phyloP scores from a whole-genome alignment of 2,113 vertebrate genomes.

The Limanda limanda region DNA sequence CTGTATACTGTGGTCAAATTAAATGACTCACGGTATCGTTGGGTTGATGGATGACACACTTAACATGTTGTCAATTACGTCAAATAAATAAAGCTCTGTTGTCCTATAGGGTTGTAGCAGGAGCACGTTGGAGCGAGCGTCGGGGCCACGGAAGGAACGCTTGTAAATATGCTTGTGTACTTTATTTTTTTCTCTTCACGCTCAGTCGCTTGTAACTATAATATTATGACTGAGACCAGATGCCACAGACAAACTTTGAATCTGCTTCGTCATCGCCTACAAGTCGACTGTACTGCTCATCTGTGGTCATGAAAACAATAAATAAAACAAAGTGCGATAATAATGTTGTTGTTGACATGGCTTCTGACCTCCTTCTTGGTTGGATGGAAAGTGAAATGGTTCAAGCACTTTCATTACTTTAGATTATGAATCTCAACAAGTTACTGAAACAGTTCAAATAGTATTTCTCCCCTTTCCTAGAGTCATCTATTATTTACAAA shows the following conservation, averaged over 20 bases:
- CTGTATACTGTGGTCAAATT: slow-evolving; percentile 32
- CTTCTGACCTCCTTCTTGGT: background rate
- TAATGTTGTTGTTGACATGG: background rate
- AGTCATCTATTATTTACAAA: no score
- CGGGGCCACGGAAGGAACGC: slow-evolving; percentile 60
- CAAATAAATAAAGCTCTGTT: slow-evolving; percentile 9
- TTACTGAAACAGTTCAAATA: no score
- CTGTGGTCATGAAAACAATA: slow-evolving; percentile 77
- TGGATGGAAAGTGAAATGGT: background rate
- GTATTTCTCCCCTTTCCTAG: no score
- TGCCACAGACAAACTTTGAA: slow-evolving; percentile 65
- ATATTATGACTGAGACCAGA: slow-evolving; percentile 76
- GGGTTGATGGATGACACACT: slow-evolving; percentile 11
- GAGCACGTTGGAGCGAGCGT: slow-evolving; percentile 40
- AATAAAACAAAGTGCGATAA: slow-evolving; percentile 67
- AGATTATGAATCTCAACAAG: background rate
- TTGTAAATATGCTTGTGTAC: slow-evolving; percentile 80
- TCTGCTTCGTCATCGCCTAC: slow-evolving; percentile 74
- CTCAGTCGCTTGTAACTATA: slow-evolving; percentile 79
- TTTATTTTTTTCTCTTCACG: slow-evolving; percentile 54
- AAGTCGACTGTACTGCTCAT: slow-evolving; percentile 71
- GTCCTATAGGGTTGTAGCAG: slow-evolving; percentile 40
- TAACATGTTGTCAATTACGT: slow-evolving; percentile 7
- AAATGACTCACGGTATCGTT: slow-evolving; percentile 23
- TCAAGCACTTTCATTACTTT: background rate